Conservation (phyloP, 2,888 invertebrate species). For the Cenopis cana region DNA sequence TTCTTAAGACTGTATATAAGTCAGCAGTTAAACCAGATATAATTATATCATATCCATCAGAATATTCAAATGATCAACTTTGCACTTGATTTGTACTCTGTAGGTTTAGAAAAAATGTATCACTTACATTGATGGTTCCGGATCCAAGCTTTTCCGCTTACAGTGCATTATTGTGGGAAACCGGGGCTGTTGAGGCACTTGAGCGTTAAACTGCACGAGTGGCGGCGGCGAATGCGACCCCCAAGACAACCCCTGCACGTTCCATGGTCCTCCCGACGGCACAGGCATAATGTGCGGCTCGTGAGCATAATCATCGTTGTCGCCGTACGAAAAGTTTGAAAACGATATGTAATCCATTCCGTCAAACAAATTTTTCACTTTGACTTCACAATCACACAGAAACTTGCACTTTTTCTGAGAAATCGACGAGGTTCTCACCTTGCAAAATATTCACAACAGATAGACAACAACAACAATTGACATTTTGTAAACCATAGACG, state of each 20-base stretch:
- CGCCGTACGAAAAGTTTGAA: slow-evolving; percentile 66
- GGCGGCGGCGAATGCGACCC: slow-evolving; percentile 74
- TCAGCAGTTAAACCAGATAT: not conserved
- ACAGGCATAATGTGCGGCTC: slow-evolving; percentile 72
- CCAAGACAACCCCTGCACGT: slow-evolving; percentile 83
- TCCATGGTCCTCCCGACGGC: slow-evolving; percentile 81
- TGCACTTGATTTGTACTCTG: slow-evolving; percentile 46
- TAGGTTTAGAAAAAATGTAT: too few relatives aligned
- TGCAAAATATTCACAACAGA: slow-evolving; percentile 13
- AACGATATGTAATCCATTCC: slow-evolving; percentile 41
- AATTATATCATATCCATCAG: not conserved
- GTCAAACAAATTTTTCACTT: not conserved
- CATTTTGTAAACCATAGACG: slow-evolving; percentile 38
- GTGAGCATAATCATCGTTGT: slow-evolving; percentile 57
- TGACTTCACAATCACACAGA: not conserved
- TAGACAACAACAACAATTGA: slow-evolving; percentile 42
- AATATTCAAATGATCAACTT: not conserved
- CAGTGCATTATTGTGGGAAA: slow-evolving; percentile 65
- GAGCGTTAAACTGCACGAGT: slow-evolving; percentile 79
- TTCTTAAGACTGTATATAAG: too few relatives aligned
- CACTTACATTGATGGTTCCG: slow-evolving; percentile 81
- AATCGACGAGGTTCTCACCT: slow-evolving; percentile 9
- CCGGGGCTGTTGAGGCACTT: slow-evolving; percentile 60
- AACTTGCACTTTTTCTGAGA: not conserved
- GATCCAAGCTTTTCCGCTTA: slow-evolving; percentile 77